Evolutionary conservation across 2,888 invertebrate genomes (phyloP), one percentile per base, ranked within the genome.

Genomic region (Latrodectus elegans): DNA sequence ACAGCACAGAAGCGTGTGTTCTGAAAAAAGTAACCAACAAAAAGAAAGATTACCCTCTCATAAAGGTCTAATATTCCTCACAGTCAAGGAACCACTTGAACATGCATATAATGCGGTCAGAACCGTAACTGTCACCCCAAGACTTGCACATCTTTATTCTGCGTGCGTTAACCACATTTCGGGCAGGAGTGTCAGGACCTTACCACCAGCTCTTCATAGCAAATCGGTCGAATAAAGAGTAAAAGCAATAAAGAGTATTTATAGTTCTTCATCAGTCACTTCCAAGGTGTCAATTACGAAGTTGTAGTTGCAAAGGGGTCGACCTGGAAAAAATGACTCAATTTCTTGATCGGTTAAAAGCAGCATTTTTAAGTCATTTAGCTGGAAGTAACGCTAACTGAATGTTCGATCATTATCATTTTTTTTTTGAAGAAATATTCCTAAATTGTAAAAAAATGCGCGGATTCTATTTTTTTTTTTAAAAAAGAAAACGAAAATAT

Each of bases 251-350:
- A 60, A 60, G n/a, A 6, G n/a, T 60, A 60, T 60, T 60, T 60
- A 60, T 55, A 68, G 67, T 77, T 55, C 38, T 71, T 71, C 71
- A 64, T 80, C 64, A 51, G 70, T 72, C 60, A 71, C 60, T 51
- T 65, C 80, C 17, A 71, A 80, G 71, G 80, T 72, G 80, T 80
- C 80, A 80, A 80, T 80, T 80, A 80, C 72, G 10, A 70, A 60
- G 65, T 51, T 65, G 22, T 60, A 55, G 55, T 51, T 49, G 11
- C 22, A 51, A n/a, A 49, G 80, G 26, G 72, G 64, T 79, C 71
- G 55, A 14, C 60, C 22, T 15, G 15, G n/a, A 15, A 65, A 72
- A 74, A 73, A 60, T 67, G 52, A 73, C 73, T 71, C 12, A 17
- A 38, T 51, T 51, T 15, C 49, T 80, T 60, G 71, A 80, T 72